Base-by-base conservation (phyloP, 2,797 vertebrate genomes). In the Pogonophryne albipinna region DNA sequence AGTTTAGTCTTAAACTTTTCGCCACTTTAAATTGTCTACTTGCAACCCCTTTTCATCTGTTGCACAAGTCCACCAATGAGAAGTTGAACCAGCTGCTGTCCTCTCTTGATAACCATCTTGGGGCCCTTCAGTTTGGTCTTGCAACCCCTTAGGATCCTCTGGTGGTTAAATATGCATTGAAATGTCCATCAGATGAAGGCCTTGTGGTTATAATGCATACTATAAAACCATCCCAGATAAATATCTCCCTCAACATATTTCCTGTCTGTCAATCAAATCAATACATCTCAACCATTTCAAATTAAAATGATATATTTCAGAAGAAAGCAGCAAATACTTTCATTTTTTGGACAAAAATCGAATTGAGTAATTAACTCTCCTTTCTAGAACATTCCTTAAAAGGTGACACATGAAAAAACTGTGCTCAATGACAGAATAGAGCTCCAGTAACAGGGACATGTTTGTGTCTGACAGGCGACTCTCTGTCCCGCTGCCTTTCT, bases 381-480 rank as follows among this genome's bases (percentile, higher is more conserved):
- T 51, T 13, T 47, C 27, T 20, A 11, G 2, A 20, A 45, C 5
- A 14, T 12, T 65, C 42, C 14, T 23, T 4, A 19, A 56, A 60
- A 31, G 57, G 20, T 51, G 7, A 46, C 27, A 31, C 42, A 0
- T 42, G 34, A 42, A 50, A n/a, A 41, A 0, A 6, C 27, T 27
- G 23, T 2, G 56, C 57, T 71, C 55, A 4, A 60, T 50, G 34
- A 68, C 47, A 44, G 14, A 70, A 65, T 58, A 60, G 20, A 44
- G 4, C 45, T 61, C 74, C 68, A 65, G 61, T 69, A 80, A 60
- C 68, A 38, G 57, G 52, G 68, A 78, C 44, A 53, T 44, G 12
- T 60, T 79, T 3, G 16, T 59, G 51, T 63, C 42, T 69, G 76
- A 78, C 55, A 65, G 50, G 61, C 20, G 19, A 73, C 50, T 86